Conservation (phyloP, 2,888 invertebrate genomes). For the Melipona beecheii region DNA sequence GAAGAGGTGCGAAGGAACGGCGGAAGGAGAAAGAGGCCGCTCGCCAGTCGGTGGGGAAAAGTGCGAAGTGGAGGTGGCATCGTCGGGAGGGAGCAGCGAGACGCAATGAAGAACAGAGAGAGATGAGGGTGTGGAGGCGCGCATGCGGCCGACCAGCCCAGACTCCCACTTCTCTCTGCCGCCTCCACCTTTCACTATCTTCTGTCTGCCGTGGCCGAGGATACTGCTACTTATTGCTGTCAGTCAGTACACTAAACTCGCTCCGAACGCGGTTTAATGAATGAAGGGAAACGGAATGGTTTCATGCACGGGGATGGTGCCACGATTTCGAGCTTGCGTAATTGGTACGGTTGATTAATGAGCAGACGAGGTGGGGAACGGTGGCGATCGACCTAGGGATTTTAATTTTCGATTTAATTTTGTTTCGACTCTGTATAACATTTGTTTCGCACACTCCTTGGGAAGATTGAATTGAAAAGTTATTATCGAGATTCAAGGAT, state of each 20-base stretch:
- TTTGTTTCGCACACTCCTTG: too few species aligned
- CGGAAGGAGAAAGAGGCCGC: slow-evolving; percentile 49
- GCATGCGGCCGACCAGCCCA: slow-evolving; percentile 55
- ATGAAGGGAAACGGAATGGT: slow-evolving; percentile 63
- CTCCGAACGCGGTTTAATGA: slow-evolving; percentile 66
- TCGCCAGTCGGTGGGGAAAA: slow-evolving; percentile 38
- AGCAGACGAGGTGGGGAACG: background rate
- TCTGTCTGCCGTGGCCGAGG: slow-evolving; percentile 50
- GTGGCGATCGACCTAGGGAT: background rate
- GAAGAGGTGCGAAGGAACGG: slow-evolving; percentile 58
- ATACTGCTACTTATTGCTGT: slow-evolving; percentile 56
- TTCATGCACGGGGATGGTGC: slow-evolving; percentile 12
- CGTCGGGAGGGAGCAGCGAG: background rate
- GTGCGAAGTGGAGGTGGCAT: slow-evolving; percentile 24
- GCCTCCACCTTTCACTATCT: slow-evolving; percentile 69
- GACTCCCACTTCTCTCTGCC: slow-evolving; percentile 46
- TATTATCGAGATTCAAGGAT: too few species aligned
- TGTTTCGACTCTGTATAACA: background rate
- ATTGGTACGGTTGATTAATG: slow-evolving; percentile 4
- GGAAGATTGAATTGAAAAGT: too few species aligned
- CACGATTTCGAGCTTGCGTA: background rate
- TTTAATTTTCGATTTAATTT: background rate
- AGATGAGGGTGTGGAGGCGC: slow-evolving; percentile 55
- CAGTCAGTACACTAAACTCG: slow-evolving; percentile 68
- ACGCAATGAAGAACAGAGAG: background rate